Evolutionary conservation across 2,888 invertebrate species (phyloP), one percentile per base, ranked within the genome.

Genomic region (Euproctis similis): DNA sequence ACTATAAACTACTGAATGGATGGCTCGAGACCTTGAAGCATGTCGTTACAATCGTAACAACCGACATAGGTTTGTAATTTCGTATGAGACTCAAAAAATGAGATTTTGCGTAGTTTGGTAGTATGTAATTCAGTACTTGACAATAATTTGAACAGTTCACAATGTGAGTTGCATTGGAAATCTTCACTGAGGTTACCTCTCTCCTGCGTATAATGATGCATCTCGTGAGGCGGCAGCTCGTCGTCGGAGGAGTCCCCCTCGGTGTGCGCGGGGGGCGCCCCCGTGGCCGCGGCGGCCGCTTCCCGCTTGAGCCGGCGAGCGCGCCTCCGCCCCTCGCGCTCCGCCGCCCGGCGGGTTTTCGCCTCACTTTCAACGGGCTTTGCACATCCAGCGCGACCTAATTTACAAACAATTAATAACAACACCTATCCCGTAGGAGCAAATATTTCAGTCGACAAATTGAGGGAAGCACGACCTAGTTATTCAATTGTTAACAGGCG

Each of bases 201-300:
- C 51, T 81, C 80, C 8, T 46, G 47, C 1, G 10, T 21, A 5
- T 88, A 87, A 58, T 90, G 90, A 41, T 88, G 87, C 34, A 87
- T 77, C 54, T 89, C 87, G 43, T 92, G 92, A 42, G 94, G 95
- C 11, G 94, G 93, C 59, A 96, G 92, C 67, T 97, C 97, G 64
- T 98, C 98, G 66, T 98, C 98, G 52, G 96, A 96, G 24, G 97
- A 97, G 90, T 97, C 92, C 0, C 98, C 98, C 66, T 98, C 98
- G 34, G 94, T 89, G 66, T 98, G 97, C 10, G 71, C 55, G 21
- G 69, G 41, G 64, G 67, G 56, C 8, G 46, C 32, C 24, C 59
- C 58, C 8, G 59, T 47, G 6, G 57, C 59, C 5, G 82, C 75
- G 26, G 84, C 74, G 11, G 87, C 87, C 30, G 89, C 86, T 66